Conservation (phyloP, 2,797 vertebrate species). For the Hafferia zeledoni region DNA sequence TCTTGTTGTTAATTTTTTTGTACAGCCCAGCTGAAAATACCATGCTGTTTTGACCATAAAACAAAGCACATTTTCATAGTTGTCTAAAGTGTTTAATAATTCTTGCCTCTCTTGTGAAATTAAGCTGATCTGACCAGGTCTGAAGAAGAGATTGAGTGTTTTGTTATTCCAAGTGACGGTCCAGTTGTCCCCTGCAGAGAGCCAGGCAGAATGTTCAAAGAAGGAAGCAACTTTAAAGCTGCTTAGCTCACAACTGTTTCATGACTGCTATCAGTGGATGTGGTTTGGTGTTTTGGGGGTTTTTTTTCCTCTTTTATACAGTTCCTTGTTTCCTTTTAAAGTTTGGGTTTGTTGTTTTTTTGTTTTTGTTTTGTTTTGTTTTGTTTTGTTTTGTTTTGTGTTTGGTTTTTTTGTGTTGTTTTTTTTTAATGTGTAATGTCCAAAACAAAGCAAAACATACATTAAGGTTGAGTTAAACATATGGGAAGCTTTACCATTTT, state of each 20-base stretch:
- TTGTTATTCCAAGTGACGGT: background rate
- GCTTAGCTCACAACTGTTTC: background rate
- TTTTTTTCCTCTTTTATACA: background rate
- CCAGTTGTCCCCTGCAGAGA: background rate
- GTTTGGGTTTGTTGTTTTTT: too few species aligned
- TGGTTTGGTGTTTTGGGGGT: rapidly evolving
- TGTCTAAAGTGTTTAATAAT: background rate
- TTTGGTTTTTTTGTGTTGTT: too few species aligned
- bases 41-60: background rate
- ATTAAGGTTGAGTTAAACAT: background rate
- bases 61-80: background rate
- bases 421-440: background rate
- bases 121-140: background rate
- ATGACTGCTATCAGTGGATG: background rate
- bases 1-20: background rate
- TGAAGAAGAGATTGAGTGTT: background rate
- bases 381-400: too few species aligned
- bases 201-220: background rate
- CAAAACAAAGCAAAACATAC: background rate
- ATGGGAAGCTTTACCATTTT: background rate
- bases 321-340: background rate
- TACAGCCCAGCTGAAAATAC: background rate
- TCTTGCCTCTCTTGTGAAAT: background rate
- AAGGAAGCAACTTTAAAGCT: background rate
- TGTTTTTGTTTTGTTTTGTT: too few species aligned